Conservation (phyloP, 2,888 invertebrate species). For the Chrysolina oricalcia region DNA sequence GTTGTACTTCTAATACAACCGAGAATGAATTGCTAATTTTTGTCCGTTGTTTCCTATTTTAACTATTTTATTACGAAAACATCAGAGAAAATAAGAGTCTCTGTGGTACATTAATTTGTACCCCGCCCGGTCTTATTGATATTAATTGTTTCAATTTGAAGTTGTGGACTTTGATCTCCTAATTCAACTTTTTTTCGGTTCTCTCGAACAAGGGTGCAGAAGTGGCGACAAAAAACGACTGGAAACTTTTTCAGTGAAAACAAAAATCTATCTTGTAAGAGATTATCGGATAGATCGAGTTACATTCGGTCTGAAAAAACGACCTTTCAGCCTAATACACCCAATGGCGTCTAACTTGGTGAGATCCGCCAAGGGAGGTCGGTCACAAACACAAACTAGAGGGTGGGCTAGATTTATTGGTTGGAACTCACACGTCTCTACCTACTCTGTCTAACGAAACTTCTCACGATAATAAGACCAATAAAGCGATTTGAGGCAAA, state of each 20-base stretch:
- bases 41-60: too few relatives aligned
- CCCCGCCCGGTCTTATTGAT: too few relatives aligned
- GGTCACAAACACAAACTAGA: constrained; percentile 24
- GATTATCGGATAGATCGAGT: background rate
- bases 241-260: background rate
- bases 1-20: too few relatives aligned
- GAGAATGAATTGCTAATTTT: too few relatives aligned
- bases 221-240: background rate
- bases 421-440: constrained; percentile 20
- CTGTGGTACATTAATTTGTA: too few relatives aligned
- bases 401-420: constrained; percentile 23
- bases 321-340: background rate
- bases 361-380: constrained; percentile 17
- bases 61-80: too few relatives aligned
- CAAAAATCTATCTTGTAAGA: constrained; percentile 4
- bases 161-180: background rate
- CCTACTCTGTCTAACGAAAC: constrained; percentile 4
- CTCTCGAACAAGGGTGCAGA: background rate
- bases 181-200: background rate
- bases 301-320: background rate
- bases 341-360: background rate
- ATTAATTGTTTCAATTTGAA: too few relatives aligned
- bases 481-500: constrained; percentile 21
- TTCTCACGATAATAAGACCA: background rate
- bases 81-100: too few relatives aligned